phyloP scores from a whole-genome alignment of 2,113 vertebrate genomes.

The Oreochromis tanganicae region DNA sequence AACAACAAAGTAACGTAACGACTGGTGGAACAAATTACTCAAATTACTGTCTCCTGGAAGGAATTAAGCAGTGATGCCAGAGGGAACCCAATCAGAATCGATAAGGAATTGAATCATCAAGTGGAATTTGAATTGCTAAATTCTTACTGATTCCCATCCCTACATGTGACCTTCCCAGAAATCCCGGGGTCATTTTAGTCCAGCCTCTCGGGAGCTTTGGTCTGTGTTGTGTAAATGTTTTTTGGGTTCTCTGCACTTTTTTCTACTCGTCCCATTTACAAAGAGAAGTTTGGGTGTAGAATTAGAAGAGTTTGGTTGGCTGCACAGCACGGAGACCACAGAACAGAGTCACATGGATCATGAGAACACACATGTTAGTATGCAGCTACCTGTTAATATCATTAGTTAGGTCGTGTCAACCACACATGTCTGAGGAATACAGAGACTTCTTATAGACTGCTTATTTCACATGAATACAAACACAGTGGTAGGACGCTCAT shows the following conservation, averaged over 20 bases:
- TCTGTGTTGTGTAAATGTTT: not conserved
- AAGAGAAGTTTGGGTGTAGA: not conserved
- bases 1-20: not conserved
- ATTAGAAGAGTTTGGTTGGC: not conserved
- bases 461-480: accelerated
- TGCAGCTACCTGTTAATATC: not conserved
- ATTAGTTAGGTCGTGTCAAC: not conserved
- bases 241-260: not conserved
- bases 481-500: not conserved
- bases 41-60: not conserved
- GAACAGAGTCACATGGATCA: not conserved
- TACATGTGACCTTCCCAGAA: not conserved
- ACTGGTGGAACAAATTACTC: not conserved
- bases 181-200: not conserved
- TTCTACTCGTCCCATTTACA: not conserved
- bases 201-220: not conserved
- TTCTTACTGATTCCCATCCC: not conserved
- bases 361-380: not conserved
- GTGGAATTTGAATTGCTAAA: not conserved
- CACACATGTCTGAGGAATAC: not conserved
- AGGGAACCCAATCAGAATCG: not conserved
- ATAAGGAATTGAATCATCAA: not conserved
- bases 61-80: not conserved
- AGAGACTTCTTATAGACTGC: not conserved
- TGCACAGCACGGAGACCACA: not conserved